phyloP scores from a whole-genome alignment of 2,113 vertebrate species.

The Callaeas wilsoni region DNA sequence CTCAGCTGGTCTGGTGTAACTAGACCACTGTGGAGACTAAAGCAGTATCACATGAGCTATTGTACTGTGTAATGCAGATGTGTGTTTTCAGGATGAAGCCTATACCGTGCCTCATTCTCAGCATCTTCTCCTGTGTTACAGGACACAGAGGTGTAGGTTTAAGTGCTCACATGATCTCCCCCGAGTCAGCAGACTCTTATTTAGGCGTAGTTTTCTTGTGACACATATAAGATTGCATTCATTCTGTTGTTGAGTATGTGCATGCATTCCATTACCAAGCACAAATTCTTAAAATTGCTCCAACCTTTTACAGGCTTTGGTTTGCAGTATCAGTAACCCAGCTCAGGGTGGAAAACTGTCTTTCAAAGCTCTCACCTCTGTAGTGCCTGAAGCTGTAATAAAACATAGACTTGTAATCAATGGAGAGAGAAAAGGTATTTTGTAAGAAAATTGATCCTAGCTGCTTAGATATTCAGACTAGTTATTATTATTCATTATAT shows the following conservation, averaged over 20 bases:
- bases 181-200: background rate
- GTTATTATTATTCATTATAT: background rate
- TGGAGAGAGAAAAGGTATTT: background rate
- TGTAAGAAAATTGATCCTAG: background rate
- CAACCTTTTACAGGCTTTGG: background rate
- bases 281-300: background rate
- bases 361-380: background rate
- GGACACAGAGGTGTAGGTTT: background rate
- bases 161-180: background rate
- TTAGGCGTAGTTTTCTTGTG: background rate
- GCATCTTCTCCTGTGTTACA: no score
- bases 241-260: background rate
- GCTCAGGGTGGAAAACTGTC: background rate
- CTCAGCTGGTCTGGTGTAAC: background rate
- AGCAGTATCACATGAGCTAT: background rate
- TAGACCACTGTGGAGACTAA: background rate
- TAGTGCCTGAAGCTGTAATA: background rate
- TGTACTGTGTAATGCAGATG: background rate
- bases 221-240: background rate
- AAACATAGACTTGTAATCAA: background rate
- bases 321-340: background rate
- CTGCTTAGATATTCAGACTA: background rate
- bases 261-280: background rate
- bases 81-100: background rate
- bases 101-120: background rate